A percentile compares a stretch with the other conserved stretches of the same genome.
phyloP scores from a whole-genome alignment of 2,113 vertebrate genomes.

The Sminthopsis crassicaudata region DNA sequence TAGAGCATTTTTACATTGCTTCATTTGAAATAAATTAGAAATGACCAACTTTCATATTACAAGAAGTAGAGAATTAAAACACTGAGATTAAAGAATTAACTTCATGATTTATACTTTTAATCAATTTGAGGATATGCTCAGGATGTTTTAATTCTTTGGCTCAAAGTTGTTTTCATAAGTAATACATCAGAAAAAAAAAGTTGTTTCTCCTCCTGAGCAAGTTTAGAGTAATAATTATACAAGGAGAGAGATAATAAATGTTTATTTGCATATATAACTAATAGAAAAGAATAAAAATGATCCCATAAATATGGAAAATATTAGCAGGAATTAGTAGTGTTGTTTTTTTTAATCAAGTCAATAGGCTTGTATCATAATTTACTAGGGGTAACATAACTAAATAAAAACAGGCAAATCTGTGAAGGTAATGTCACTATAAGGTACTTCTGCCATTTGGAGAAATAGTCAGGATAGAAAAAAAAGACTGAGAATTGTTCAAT shows the following conservation, averaged over 20 bases:
- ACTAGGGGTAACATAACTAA: too few species aligned
- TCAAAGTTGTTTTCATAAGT: neutral
- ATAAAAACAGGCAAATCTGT: too few species aligned
- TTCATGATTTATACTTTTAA: neutral
- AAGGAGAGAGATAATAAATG: too few species aligned
- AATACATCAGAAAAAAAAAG: neutral
- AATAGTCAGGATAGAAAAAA: neutral
- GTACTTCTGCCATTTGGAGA: too few species aligned
- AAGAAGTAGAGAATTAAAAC: neutral
- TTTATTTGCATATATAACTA: too few species aligned
- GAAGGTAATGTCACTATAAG: too few species aligned
- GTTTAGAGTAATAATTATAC: too few species aligned
- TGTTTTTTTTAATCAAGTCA: too few species aligned
- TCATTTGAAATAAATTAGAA: neutral
- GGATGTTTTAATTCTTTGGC: neutral
- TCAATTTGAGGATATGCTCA: neutral
- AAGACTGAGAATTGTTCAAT: neutral
- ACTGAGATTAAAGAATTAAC: slow-evolving; percentile 12
- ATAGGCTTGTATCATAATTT: too few species aligned
- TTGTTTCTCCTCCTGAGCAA: neutral
- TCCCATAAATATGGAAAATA: too few species aligned
- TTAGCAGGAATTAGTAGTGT: too few species aligned
- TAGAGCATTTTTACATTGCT: neutral
- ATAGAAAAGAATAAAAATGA: too few species aligned
- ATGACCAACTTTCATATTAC: neutral